Evolutionary conservation across 2,888 invertebrate species (phyloP).

Genomic region (Lasioglossum vierecki): DNA sequence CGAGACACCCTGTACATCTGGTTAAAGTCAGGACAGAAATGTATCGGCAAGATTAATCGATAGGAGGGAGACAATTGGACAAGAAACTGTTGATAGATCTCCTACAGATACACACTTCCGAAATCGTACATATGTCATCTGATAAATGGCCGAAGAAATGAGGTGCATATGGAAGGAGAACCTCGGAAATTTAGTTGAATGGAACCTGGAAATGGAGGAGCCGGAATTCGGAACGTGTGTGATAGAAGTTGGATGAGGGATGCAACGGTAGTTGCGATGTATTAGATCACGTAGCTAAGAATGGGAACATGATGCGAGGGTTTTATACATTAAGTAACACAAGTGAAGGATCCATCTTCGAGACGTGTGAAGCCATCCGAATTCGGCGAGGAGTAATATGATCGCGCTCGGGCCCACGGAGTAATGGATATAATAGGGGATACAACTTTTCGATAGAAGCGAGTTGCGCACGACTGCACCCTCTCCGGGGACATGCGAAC

Average conservation of each 20-base stretch:
- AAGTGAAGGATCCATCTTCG: constrained; percentile 6
- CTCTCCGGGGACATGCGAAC: not conserved
- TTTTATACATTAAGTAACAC: constrained; percentile 14
- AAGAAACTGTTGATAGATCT: not conserved
- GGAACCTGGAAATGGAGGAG: constrained; percentile 5
- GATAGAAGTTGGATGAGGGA: constrained; percentile 5
- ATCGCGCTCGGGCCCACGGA: not conserved
- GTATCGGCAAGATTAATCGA: not conserved
- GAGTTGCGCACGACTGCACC: not conserved
- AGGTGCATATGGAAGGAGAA: not conserved
- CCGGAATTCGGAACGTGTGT: constrained; percentile 1
- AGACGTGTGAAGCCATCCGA: constrained; percentile 7
- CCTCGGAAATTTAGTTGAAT: constrained; percentile 1
- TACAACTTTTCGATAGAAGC: not conserved
- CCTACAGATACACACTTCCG: not conserved
- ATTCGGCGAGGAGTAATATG: not conserved
- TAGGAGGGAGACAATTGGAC: not conserved
- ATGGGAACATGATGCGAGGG: not conserved
- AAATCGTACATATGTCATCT: not conserved
- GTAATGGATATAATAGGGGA: constrained; percentile 2
- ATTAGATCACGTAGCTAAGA: constrained; percentile 9
- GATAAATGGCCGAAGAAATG: constrained; percentile 3
- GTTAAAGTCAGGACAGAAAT: not conserved
- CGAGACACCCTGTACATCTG: too few species aligned
- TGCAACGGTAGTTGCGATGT: constrained; percentile 3